Evolutionary conservation across 2,888 invertebrate species (phyloP).

Genomic region (Cephus spinipes): DNA sequence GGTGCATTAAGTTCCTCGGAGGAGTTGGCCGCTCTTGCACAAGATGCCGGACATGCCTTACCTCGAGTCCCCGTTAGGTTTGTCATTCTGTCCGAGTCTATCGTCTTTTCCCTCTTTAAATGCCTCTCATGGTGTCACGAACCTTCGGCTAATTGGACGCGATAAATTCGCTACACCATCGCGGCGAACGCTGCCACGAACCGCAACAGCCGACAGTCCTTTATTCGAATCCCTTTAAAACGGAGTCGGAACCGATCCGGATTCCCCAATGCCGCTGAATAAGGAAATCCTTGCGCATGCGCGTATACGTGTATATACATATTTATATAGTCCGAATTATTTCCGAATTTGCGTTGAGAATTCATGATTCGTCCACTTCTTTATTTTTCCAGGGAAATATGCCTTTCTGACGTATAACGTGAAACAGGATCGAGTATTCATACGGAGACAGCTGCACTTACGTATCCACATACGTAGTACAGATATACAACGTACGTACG

Average conservation of each 20-base stretch:
- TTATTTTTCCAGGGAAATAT: neutral
- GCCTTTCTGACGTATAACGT: neutral
- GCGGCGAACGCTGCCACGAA: conserved; percentile 8
- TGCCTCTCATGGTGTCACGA: conserved; percentile 46
- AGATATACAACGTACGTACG: neutral
- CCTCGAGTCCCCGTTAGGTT: conserved; percentile 51
- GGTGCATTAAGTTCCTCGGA: neutral
- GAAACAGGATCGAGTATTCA: neutral
- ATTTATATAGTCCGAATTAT: no score
- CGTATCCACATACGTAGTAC: neutral
- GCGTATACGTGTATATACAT: neutral
- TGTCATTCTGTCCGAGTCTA: conserved; percentile 49
- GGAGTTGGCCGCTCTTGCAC: conserved; percentile 14
- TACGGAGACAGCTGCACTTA: neutral
- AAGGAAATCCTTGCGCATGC: neutral
- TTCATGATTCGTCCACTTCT: neutral
- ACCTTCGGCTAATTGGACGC: conserved; percentile 55
- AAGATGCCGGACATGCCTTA: conserved; percentile 44
- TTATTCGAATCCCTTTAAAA: conserved; percentile 22
- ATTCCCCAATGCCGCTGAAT: neutral
- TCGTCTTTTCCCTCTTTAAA: conserved; percentile 39
- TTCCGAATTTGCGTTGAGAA: neutral
- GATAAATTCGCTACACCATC: conserved; percentile 47
- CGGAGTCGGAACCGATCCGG: neutral
- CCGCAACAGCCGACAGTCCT: conserved; percentile 13